These are phyloP conservation scores for Sipha flava DNA, from an alignment of 1,140 invertebrate species.

Conservation along the genomic window DNA sequence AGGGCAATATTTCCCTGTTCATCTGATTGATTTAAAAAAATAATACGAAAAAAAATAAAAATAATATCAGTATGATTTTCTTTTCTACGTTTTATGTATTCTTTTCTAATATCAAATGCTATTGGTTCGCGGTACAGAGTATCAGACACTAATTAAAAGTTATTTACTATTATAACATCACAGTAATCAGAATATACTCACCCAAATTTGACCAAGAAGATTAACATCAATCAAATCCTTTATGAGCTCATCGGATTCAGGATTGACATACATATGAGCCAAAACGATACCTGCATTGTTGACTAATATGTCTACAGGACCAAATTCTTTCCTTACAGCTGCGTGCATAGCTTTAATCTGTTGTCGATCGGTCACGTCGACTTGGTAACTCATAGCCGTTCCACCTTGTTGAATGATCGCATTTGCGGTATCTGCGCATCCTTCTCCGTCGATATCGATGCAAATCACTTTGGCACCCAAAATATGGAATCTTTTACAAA, in stretches of 20 bases:
- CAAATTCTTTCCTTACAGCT: slow-evolving; percentile 42
- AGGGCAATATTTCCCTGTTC: slow-evolving; percentile 5
- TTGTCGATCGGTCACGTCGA: slow-evolving; percentile 40
- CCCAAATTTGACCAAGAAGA: slow-evolving; percentile 4
- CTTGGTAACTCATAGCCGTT: slow-evolving; percentile 40
- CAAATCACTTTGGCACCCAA: slow-evolving; percentile 44
- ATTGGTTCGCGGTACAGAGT: too few relatives aligned
- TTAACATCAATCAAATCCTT: not conserved
- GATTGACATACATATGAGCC: slow-evolving; percentile 57
- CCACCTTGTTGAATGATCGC: slow-evolving; percentile 35
- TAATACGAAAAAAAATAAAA: too few relatives aligned
- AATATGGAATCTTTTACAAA: slow-evolving; percentile 43
- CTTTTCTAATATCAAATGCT: too few relatives aligned
- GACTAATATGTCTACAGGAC: slow-evolving; percentile 43
- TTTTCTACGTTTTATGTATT: too few relatives aligned
- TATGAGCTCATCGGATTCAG: slow-evolving; percentile 44
- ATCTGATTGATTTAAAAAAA: slow-evolving; percentile 49
- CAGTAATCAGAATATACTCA: not conserved
- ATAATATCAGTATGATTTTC: too few relatives aligned
- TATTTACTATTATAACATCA: too few relatives aligned
- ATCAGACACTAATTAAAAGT: too few relatives aligned
- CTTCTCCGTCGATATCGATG: slow-evolving; percentile 40
- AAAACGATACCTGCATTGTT: slow-evolving; percentile 40
- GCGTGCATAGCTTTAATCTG: slow-evolving; percentile 39
- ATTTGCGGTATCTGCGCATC: slow-evolving; percentile 38